Percentiles rank a stretch among this genome's conserved stretches.
These are phyloP conservation scores for Dipus sagitta DNA, from an alignment of 2,797 vertebrate species.

Conservation along the genomic window DNA sequence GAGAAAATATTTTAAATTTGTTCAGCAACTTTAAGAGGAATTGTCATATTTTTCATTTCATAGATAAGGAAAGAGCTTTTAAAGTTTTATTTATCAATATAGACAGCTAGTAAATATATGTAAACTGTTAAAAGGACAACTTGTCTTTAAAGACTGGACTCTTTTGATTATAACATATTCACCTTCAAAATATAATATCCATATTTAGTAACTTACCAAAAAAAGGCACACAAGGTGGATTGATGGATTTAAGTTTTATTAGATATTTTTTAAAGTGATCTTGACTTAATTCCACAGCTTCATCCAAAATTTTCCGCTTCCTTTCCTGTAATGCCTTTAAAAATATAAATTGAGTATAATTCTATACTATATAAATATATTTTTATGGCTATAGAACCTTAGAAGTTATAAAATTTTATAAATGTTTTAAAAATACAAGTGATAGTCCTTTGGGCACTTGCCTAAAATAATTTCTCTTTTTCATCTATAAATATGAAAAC, in stretches of 20 bases:
- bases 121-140: conserved; percentile 32
- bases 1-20: conserved; percentile 43
- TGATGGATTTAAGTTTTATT: conserved; percentile 98
- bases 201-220: conserved; percentile 92
- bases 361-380: not conserved
- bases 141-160: conserved; percentile 29
- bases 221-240: conserved; percentile 99
- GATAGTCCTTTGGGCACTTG: conserved; percentile 11
- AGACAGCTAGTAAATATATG: conserved; percentile 50
- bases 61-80: conserved; percentile 53
- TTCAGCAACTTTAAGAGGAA: conserved; percentile 41
- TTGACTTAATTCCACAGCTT: conserved; percentile 97
- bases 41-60: conserved; percentile 61
- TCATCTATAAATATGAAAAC: conserved; percentile 55
- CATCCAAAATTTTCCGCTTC: conserved; percentile 96
- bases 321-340: conserved; percentile 92
- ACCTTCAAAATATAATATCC: conserved; percentile 45
- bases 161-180: conserved; percentile 20
- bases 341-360: conserved; percentile 64
- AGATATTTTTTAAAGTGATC: conserved; percentile 99
- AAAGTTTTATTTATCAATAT: conserved; percentile 48
- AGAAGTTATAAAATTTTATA: conserved; percentile 34
- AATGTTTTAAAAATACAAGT: conserved; percentile 33
- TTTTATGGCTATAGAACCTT: conserved; percentile 53
- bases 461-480: conserved; percentile 40